phyloP scores from a whole-genome alignment of 2,113 vertebrate genomes.

The Paramisgurnus dabryanus region DNA sequence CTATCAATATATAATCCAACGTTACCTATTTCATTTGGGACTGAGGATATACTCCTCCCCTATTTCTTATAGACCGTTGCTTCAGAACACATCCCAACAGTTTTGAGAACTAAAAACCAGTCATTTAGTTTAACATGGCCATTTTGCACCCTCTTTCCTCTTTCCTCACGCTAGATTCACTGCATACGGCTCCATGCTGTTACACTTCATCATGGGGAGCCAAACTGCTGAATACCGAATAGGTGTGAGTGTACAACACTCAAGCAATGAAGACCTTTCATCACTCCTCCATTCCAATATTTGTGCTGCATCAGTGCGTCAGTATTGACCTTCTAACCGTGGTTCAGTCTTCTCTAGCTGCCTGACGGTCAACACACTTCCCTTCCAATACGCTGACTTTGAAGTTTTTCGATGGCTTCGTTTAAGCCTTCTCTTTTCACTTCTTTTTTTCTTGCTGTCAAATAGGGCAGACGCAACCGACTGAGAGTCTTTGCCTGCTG shows the following conservation, averaged over 20 bases:
- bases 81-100: no score
- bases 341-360: not conserved
- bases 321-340: constrained; percentile 37
- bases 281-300: not conserved
- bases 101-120: not conserved
- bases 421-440: constrained; percentile 15
- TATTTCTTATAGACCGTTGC: no score
- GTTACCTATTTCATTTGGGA: constrained; percentile 62
- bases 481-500: not conserved
- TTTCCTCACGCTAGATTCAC: no score
- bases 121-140: not conserved
- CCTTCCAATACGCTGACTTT: constrained; percentile 16
- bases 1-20: constrained; percentile 29
- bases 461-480: constrained; percentile 19
- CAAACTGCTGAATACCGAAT: no score
- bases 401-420: constrained; percentile 13
- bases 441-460: not conserved
- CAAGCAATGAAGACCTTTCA: constrained; percentile 37
- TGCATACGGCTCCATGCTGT: no score
- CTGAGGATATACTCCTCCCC: constrained; percentile 39
- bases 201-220: no score
- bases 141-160: no score
- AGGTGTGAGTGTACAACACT: not conserved
- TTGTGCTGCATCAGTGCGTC: constrained; percentile 5
- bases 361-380: constrained; percentile 1